phyloP scores from a whole-genome alignment of 2,888 invertebrate genomes.

The Tromatobia lineatoria region DNA sequence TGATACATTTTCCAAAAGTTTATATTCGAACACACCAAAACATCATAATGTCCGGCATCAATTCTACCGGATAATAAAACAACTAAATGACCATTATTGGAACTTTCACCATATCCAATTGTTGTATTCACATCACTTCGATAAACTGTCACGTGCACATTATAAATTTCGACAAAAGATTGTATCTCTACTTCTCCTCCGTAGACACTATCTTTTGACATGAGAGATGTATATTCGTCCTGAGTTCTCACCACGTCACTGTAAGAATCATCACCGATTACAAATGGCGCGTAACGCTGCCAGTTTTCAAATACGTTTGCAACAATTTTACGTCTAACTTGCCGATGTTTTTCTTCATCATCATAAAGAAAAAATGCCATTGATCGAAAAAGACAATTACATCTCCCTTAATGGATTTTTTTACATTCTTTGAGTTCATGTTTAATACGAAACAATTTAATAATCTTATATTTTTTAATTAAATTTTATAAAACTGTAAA shows the following conservation, averaged over 20 bases:
- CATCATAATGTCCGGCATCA: conserved; percentile 19
- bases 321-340: not conserved
- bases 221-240: not conserved
- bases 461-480: too few relatives aligned
- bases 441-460: not conserved
- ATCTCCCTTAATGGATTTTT: not conserved
- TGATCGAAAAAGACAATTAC: not conserved
- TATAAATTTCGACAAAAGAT: too few relatives aligned
- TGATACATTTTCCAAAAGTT: too few relatives aligned
- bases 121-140: too few relatives aligned
- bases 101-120: not conserved
- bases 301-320: not conserved
- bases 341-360: not conserved
- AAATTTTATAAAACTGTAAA: too few relatives aligned
- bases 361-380: not conserved
- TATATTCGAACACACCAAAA: too few relatives aligned
- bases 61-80: not conserved
- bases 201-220: conserved; percentile 27
- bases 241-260: not conserved
- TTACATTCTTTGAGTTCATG: not conserved
- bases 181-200: conserved; percentile 1
- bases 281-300: too few relatives aligned
- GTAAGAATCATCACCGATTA: too few relatives aligned
- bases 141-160: too few relatives aligned
- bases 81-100: not conserved